These are phyloP conservation scores for Papilio elwesi DNA, from an alignment of 2,888 invertebrate species.

Conservation along the genomic window DNA sequence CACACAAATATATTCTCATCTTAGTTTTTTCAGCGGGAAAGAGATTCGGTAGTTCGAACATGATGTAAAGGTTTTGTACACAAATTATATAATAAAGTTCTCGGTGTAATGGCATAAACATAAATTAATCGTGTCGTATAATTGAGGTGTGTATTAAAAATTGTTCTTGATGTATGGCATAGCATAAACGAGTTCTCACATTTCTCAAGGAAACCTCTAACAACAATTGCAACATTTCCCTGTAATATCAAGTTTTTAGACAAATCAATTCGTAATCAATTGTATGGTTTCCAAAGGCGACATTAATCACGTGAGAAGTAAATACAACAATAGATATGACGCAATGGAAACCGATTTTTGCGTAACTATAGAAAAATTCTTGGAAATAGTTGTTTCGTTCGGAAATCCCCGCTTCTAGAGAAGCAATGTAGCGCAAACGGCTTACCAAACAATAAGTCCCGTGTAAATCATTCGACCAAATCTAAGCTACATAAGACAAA, in stretches of 20 bases:
- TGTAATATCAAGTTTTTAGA: slow-evolving; percentile 16
- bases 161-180: neutral
- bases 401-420: neutral
- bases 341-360: slow-evolving; percentile 10
- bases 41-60: too few species aligned
- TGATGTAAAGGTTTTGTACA: too few species aligned
- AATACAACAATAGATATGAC: slow-evolving; percentile 16
- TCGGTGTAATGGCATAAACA: too few species aligned
- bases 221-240: neutral
- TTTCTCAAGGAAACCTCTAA: slow-evolving; percentile 27
- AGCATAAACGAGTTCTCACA: slow-evolving; percentile 15
- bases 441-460: neutral
- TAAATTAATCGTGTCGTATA: too few species aligned
- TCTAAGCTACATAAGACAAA: too few species aligned
- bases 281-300: slow-evolving; percentile 6
- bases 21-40: too few species aligned
- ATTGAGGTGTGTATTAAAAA: too few species aligned
- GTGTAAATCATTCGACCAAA: too few species aligned
- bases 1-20: too few species aligned
- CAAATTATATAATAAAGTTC: too few species aligned
- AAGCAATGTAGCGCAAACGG: neutral
- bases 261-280: slow-evolving; percentile 36
- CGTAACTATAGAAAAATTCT: neutral
- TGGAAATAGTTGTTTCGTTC: neutral
- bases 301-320: slow-evolving; percentile 5